These are phyloP conservation scores for Blastobasis adustella DNA, from an alignment of 2,888 invertebrate genomes.

Conservation along the genomic window DNA sequence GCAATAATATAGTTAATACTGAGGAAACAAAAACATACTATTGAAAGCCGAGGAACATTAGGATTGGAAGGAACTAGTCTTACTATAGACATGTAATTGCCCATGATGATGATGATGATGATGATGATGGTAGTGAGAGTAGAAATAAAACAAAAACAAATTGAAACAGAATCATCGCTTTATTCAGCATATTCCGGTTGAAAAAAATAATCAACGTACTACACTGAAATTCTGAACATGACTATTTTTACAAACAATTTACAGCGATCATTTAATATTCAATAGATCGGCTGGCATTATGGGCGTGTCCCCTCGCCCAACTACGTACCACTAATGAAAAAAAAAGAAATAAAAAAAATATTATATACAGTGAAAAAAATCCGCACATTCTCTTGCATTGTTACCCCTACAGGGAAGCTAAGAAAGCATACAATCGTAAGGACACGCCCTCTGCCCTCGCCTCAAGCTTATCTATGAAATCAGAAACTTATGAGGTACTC, in stretches of 20 bases:
- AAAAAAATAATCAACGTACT: constrained; percentile 70
- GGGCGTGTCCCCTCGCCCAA: constrained; percentile 26
- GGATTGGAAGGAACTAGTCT: no score
- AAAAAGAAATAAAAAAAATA: constrained; percentile 35
- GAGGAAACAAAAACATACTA: no score
- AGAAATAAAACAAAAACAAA: constrained; percentile 41
- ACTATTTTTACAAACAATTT: constrained; percentile 72
- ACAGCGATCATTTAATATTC: constrained; percentile 49
- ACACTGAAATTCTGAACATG: constrained; percentile 68
- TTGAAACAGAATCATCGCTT: constrained; percentile 70
- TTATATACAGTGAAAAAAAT: constrained; percentile 52
- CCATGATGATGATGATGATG: not conserved
- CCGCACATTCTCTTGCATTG: constrained; percentile 25
- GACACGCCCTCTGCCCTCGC: constrained; percentile 12
- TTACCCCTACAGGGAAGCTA: constrained; percentile 29
- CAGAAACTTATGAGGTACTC: constrained; percentile 62
- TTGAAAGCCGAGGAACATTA: no score
- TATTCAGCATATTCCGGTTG: constrained; percentile 70
- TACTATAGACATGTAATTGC: no score
- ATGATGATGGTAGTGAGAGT: not conserved
- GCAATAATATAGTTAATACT: no score
- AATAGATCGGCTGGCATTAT: constrained; percentile 25
- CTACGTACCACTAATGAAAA: constrained; percentile 21
- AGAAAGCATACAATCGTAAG: constrained; percentile 21
- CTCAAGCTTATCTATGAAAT: constrained; percentile 42